Evolutionary conservation across 2,797 vertebrate genomes (phyloP).

Genomic region (Hozukius guyotensis): DNA sequence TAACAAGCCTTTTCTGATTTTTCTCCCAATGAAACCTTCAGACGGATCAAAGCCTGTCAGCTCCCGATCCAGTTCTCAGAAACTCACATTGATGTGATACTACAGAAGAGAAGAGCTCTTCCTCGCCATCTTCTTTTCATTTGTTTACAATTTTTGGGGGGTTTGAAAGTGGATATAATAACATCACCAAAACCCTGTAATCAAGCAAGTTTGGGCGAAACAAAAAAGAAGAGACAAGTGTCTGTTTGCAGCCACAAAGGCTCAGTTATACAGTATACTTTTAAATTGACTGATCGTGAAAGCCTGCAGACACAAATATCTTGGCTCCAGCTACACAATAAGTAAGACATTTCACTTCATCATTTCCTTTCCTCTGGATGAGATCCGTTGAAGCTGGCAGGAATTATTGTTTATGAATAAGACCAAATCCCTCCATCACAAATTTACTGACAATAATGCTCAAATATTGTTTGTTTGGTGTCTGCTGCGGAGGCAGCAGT

Average conservation of each 20-base stretch:
- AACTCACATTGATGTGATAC: background rate
- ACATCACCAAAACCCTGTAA: constrained; percentile 11
- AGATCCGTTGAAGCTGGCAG: constrained; percentile 36
- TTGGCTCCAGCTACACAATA: constrained; percentile 45
- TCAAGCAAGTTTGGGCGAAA: constrained; percentile 15
- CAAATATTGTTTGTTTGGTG: constrained; percentile 68
- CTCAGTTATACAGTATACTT: constrained; percentile 8
- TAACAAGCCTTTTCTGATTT: background rate
- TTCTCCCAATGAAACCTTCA: background rate
- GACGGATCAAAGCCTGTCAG: background rate
- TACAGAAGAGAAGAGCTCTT: background rate
- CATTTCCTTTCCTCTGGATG: constrained; percentile 50
- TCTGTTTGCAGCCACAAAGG: constrained; percentile 20
- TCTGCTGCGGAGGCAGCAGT: constrained; percentile 55
- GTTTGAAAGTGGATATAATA: constrained; percentile 14
- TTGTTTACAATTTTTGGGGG: background rate
- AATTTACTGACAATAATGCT: constrained; percentile 68
- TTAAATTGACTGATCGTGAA: constrained; percentile 30
- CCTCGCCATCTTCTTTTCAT: background rate
- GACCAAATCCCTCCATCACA: constrained; percentile 55
- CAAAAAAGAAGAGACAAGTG: background rate
- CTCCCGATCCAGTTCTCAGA: background rate
- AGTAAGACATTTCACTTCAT: constrained; percentile 57
- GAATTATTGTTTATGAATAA: constrained; percentile 55
- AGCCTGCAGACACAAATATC: constrained; percentile 33